Evolutionary conservation across 2,888 invertebrate species (phyloP).

Genomic region (Limnephilus lunatus): DNA sequence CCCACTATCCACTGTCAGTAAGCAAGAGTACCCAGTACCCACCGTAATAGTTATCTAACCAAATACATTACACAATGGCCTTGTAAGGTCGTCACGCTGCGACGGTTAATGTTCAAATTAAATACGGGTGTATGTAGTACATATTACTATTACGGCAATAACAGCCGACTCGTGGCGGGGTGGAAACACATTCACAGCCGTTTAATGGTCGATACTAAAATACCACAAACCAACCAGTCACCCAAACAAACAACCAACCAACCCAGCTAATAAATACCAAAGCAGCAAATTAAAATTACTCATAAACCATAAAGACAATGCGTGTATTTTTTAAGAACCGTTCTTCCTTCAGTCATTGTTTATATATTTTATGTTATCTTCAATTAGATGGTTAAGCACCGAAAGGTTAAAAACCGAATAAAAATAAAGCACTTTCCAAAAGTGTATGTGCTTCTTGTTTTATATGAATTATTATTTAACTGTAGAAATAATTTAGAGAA

Average conservation of each 20-base stretch:
- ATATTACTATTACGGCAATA: neutral
- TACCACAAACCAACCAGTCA: neutral
- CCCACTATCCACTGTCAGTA: neutral
- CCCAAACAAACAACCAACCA: too few relatives aligned
- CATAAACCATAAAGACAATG: neutral
- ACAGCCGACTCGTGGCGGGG: neutral
- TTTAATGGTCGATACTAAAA: conserved; percentile 12
- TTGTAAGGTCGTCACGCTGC: conserved; percentile 26
- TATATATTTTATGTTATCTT: too few relatives aligned
- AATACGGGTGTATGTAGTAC: neutral
- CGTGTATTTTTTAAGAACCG: neutral
- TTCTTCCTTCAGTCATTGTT: neutral
- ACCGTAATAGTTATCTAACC: neutral
- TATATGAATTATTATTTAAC: too few relatives aligned
- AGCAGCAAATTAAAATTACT: neutral
- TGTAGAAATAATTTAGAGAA: neutral
- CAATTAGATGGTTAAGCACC: too few relatives aligned
- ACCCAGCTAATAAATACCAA: neutral
- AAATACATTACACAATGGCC: conserved; percentile 8
- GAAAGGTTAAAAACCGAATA: too few relatives aligned
- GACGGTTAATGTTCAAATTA: conserved; percentile 17
- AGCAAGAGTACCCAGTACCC: neutral
- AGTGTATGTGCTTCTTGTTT: too few relatives aligned
- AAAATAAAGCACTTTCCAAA: too few relatives aligned
- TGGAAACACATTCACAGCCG: neutral